Conservation (phyloP, 2,113 vertebrate species). For the Fukomys damarensis region DNA sequence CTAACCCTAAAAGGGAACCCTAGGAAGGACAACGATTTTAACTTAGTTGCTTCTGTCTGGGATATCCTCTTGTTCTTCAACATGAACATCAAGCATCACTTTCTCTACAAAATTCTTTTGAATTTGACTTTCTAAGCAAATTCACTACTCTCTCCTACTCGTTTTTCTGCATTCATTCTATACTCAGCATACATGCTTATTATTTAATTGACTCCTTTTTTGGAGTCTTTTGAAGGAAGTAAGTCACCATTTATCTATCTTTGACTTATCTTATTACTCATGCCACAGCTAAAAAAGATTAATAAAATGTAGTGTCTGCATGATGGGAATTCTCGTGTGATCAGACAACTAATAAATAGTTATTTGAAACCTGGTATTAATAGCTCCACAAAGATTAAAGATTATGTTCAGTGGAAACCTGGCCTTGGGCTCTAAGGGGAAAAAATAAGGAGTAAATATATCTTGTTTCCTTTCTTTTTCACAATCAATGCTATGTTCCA, state of each 20-base stretch:
- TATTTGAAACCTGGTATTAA: not conserved
- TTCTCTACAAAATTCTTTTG: not conserved
- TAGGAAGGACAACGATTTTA: not conserved
- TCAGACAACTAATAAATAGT: not conserved
- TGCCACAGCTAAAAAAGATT: not conserved
- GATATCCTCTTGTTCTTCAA: not conserved
- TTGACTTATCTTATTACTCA: not conserved
- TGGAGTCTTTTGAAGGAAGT: constrained; percentile 31
- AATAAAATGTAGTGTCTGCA: not conserved
- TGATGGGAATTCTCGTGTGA: not conserved
- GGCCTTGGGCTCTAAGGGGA: not conserved
- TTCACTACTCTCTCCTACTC: not conserved
- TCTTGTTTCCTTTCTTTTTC: not conserved
- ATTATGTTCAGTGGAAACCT: not conserved
- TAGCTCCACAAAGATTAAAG: not conserved
- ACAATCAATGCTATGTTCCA: not conserved
- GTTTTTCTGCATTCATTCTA: not conserved
- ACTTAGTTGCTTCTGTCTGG: not conserved
- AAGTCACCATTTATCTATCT: not conserved
- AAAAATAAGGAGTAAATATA: not conserved
- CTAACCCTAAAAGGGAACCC: not conserved
- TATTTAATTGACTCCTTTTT: not conserved
- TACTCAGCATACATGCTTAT: not conserved
- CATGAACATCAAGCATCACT: not conserved
- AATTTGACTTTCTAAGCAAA: not conserved